Conservation (phyloP, 2,888 invertebrate genomes). For the Tribolium freemani region DNA sequence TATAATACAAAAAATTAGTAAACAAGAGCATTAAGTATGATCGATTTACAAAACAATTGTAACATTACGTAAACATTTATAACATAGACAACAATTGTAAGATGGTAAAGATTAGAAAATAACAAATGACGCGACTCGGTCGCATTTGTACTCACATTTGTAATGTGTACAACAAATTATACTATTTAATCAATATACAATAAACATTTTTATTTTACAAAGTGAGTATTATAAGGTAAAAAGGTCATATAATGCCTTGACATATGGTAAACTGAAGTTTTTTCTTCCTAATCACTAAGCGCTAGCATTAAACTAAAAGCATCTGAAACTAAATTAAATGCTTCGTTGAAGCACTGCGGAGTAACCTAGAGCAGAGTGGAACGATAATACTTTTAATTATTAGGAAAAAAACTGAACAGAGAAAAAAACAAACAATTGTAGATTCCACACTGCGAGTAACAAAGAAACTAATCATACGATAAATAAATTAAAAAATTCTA, state of each 20-base stretch:
- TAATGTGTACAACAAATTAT: conserved; percentile 49
- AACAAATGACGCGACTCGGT: conserved; percentile 50
- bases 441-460: conserved; percentile 52
- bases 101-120: conserved; percentile 60
- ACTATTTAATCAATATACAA: conserved; percentile 53
- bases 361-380: conserved; percentile 48
- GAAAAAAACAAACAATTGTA: conserved; percentile 39
- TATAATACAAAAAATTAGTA: conserved; percentile 51
- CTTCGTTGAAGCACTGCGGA: conserved; percentile 38
- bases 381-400: conserved; percentile 59
- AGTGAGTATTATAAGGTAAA: conserved; percentile 65
- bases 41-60: conserved; percentile 49
- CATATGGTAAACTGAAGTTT: conserved; percentile 66
- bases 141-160: conserved; percentile 61
- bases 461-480: conserved; percentile 51
- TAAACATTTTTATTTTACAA: conserved; percentile 57
- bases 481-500: conserved; percentile 59
- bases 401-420: conserved; percentile 56
- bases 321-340: conserved; percentile 43
- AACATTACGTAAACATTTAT: conserved; percentile 59
- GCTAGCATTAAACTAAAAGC: conserved; percentile 54
- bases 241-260: conserved; percentile 66
- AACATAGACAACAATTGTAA: conserved; percentile 64
- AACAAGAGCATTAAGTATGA: conserved; percentile 47
- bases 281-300: conserved; percentile 58